A percentile compares a stretch with the other conserved stretches of the same genome.
phyloP scores from a whole-genome alignment of 2,113 vertebrate genomes.

The Ibidorhyncha struthersii region DNA sequence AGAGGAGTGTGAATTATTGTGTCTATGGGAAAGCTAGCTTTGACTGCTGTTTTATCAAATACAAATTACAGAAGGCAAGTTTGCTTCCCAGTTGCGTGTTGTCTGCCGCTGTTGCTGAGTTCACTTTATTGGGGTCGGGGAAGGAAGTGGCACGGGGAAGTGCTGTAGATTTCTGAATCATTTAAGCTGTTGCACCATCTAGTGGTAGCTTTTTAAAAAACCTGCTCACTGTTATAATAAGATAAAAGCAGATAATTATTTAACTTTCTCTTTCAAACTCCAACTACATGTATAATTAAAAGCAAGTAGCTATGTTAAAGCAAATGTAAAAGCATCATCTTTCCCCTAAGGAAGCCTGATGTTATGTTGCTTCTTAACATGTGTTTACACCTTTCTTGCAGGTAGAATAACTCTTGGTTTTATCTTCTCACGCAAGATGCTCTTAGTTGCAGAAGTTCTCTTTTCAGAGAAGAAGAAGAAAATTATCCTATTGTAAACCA shows the following conservation, averaged over 20 bases:
- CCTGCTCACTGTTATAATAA: not conserved
- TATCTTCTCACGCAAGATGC: constrained; percentile 66
- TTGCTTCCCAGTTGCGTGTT: not conserved
- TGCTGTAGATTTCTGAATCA: not conserved
- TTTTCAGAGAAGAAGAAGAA: constrained; percentile 60
- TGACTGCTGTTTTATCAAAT: not conserved
- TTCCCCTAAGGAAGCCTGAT: not conserved
- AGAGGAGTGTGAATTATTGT: not conserved
- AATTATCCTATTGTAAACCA: constrained; percentile 14
- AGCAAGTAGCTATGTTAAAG: not conserved
- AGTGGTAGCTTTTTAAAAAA: not conserved
- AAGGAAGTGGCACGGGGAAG: not conserved
- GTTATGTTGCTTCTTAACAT: not conserved
- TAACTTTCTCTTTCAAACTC: not conserved
- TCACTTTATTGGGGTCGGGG: accelerated
- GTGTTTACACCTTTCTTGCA: not conserved
- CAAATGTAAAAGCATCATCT: not conserved
- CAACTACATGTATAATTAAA: not conserved
- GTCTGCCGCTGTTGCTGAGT: not conserved
- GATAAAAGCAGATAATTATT: not conserved
- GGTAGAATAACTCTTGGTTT: constrained; percentile 73
- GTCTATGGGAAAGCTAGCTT: not conserved
- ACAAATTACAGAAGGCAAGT: not conserved
- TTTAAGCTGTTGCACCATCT: constrained; percentile 37
- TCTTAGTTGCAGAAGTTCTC: constrained; percentile 74